phyloP scores from a whole-genome alignment of 2,888 invertebrate genomes.

The Drosophila mimica region DNA sequence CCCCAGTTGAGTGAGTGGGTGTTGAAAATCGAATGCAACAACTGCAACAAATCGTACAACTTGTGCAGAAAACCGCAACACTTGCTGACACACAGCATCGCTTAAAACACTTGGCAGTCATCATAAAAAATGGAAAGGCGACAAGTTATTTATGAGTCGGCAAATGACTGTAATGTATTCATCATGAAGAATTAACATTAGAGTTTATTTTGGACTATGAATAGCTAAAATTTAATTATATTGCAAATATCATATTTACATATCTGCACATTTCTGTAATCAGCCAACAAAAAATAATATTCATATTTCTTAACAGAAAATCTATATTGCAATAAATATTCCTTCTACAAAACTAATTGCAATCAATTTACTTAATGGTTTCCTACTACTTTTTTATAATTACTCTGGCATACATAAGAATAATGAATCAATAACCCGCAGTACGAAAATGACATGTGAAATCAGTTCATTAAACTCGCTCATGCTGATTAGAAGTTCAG shows the following conservation, averaged over 20 bases:
- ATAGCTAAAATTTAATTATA: background rate
- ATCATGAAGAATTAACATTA: background rate
- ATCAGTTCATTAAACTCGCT: background rate
- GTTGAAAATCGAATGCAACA: conserved; percentile 13
- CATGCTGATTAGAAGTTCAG: conserved; percentile 29
- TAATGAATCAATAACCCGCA: conserved; percentile 1
- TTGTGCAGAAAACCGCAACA: conserved; percentile 35
- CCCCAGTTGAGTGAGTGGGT: conserved; percentile 13
- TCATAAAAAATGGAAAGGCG: conserved; percentile 9
- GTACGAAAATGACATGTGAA: background rate
- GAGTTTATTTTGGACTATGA: background rate
- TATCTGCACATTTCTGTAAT: background rate
- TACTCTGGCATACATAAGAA: background rate
- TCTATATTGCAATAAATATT: background rate
- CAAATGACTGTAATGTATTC: background rate
- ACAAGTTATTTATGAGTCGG: conserved; percentile 2
- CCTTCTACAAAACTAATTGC: background rate
- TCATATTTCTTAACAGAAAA: background rate
- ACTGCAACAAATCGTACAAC: conserved; percentile 8
- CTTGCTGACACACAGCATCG: conserved; percentile 33
- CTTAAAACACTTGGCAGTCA: conserved; percentile 14
- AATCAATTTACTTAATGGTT: background rate
- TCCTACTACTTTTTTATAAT: background rate
- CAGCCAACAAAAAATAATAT: background rate
- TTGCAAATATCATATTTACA: background rate